Evolutionary conservation across 2,797 vertebrate species (phyloP), one percentile per base, ranked within the genome.

Genomic region (Ctenopoma kingsleyae): DNA sequence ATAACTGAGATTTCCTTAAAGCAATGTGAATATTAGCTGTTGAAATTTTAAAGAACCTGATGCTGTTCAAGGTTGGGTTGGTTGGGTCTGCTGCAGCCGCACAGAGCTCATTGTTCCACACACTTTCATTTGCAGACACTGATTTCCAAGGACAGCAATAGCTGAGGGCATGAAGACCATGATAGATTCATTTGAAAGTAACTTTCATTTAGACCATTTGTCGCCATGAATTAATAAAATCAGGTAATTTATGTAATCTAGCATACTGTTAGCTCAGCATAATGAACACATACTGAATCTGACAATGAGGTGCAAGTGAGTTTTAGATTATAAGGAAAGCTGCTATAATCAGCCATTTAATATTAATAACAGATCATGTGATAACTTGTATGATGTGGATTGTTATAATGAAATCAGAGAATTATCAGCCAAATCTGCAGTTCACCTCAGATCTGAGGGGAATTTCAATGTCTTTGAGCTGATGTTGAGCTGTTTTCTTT

Each of bases 1-100:
- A 12, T 40, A 52, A 44, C 22, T 58, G 48, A 50, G 36, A 67
- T 66, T 81, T 83, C 54, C 66, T 68, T 67, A 25, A 64, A 80
- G 77, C 58, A 51, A 46, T 32, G 25, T 36, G 61, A 79, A 77
- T 75, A 79, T 71, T 65, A 66, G 57, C 55, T 65, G 36, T 36
- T 84, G 30, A 81, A 82, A 80, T 62, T 56, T 53, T 49, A 70
- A 82, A 82, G 51, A 68, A 56, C 16, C 36, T 56, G 30, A 49
- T 68, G 35, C 44, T 76, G 40, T 66, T 73, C 71, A 78, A 76
- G 81, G 78, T 50, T 78, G 68, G 7, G 27, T 71, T 55, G 81
- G 78, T 50, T 78, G 68, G 7, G 27, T 71, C 57, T 46, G 50
- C 74, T 50, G 62, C 67, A 53, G 57, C 50, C 52, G 54, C 75